phyloP scores from a whole-genome alignment of 2,113 vertebrate species.

The Meriones unguiculatus region DNA sequence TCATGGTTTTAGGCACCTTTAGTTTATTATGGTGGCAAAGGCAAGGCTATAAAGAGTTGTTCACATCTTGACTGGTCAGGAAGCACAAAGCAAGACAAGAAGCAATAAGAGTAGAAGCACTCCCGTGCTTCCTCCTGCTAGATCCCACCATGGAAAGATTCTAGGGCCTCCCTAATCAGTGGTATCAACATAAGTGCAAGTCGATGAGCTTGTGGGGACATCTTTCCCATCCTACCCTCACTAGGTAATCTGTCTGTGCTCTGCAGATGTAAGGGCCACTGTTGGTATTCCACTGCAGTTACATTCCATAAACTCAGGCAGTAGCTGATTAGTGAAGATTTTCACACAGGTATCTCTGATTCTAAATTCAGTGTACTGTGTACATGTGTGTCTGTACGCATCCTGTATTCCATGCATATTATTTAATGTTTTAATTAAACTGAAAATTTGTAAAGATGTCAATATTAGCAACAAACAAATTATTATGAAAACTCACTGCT shows the following conservation, averaged over 20 bases:
- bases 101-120: neutral
- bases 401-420: neutral
- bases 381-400: neutral
- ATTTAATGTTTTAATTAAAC: constrained; percentile 47
- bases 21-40: neutral
- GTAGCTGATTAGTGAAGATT: neutral
- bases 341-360: neutral
- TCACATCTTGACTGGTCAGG: neutral
- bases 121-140: neutral
- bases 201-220: neutral
- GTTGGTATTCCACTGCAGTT: neutral
- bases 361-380: neutral
- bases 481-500: neutral
- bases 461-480: neutral
- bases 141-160: neutral
- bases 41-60: neutral
- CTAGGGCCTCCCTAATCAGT: neutral
- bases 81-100: neutral
- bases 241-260: neutral
- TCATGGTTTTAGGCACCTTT: neutral
- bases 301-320: neutral
- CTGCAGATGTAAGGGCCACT: neutral
- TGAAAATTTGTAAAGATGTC: neutral
- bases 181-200: too few species aligned
- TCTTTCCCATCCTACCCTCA: neutral